These are phyloP conservation scores for Sylvicapra grimmia DNA, from an alignment of 2,113 vertebrate species.

Conservation along the genomic window DNA sequence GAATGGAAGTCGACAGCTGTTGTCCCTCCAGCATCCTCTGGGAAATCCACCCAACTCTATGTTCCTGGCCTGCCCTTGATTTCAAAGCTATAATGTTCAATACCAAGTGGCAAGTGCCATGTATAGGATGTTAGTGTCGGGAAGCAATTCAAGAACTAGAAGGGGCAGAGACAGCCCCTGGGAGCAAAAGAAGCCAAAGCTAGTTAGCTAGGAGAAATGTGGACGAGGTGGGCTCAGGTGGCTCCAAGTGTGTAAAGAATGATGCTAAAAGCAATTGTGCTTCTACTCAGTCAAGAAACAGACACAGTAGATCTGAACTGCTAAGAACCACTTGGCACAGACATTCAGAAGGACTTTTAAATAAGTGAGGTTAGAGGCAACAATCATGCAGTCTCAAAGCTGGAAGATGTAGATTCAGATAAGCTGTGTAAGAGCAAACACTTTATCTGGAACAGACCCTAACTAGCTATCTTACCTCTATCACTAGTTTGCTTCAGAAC, in stretches of 20 bases:
- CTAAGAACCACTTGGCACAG: neutral
- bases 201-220: conserved; percentile 4
- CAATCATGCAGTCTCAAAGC: neutral
- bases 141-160: neutral
- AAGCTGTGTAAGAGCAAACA: neutral
- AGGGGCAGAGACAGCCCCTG: neutral
- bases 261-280: neutral
- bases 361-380: neutral
- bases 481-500: neutral
- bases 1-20: conserved; percentile 38
- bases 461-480: neutral
- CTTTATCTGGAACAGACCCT: neutral
- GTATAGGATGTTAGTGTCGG: neutral
- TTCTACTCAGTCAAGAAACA: neutral
- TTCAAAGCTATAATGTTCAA: conserved; percentile 27
- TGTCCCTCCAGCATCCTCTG: conserved; percentile 39
- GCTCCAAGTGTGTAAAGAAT: neutral
- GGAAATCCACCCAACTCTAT: conserved; percentile 33
- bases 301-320: accelerated
- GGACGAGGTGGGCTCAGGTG: neutral
- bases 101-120: conserved; percentile 22
- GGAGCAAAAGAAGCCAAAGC: neutral
- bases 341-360: neutral
- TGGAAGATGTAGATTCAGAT: too few species aligned
- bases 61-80: conserved; percentile 8